Evolutionary conservation across 2,888 invertebrate genomes (phyloP).

Genomic region (Deilephila elpenor): DNA sequence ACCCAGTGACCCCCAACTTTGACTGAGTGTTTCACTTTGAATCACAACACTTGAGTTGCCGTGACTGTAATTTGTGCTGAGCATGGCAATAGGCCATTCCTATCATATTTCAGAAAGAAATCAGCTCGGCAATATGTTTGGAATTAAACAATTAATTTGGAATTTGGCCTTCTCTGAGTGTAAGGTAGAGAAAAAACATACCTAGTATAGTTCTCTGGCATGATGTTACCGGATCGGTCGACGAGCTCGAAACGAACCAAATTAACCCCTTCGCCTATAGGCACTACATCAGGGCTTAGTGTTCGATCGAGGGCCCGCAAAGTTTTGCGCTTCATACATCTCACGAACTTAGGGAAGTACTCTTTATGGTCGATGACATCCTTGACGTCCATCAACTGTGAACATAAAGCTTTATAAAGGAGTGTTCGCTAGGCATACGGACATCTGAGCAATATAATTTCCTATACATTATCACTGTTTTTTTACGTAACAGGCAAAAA

Average conservation of each 20-base stretch:
- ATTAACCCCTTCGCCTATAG: slow-evolving; percentile 86
- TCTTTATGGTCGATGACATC: slow-evolving; percentile 77
- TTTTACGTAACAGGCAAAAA: too few species aligned
- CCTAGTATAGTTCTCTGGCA: slow-evolving; percentile 74
- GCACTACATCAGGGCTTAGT: slow-evolving; percentile 85
- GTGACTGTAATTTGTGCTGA: too few species aligned
- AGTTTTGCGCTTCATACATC: slow-evolving; percentile 82
- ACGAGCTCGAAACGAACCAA: slow-evolving; percentile 83
- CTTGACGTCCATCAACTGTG: slow-evolving; percentile 73
- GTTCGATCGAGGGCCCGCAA: slow-evolving; percentile 86
- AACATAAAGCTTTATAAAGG: slow-evolving; percentile 29
- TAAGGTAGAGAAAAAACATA: slow-evolving; percentile 39
- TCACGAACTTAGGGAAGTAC: slow-evolving; percentile 76
- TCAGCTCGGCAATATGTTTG: too few species aligned
- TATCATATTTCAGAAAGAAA: too few species aligned
- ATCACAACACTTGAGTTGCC: too few species aligned
- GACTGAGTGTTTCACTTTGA: too few species aligned
- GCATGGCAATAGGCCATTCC: too few species aligned
- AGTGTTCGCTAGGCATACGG: neutral
- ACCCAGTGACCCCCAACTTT: too few species aligned
- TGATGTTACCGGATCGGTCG: slow-evolving; percentile 70
- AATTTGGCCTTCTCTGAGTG: too few species aligned
- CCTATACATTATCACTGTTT: neutral
- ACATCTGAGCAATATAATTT: too few species aligned
- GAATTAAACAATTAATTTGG: too few species aligned